Base-by-base conservation (phyloP, 2,888 invertebrate genomes). In the Parnassius orleans region DNA sequence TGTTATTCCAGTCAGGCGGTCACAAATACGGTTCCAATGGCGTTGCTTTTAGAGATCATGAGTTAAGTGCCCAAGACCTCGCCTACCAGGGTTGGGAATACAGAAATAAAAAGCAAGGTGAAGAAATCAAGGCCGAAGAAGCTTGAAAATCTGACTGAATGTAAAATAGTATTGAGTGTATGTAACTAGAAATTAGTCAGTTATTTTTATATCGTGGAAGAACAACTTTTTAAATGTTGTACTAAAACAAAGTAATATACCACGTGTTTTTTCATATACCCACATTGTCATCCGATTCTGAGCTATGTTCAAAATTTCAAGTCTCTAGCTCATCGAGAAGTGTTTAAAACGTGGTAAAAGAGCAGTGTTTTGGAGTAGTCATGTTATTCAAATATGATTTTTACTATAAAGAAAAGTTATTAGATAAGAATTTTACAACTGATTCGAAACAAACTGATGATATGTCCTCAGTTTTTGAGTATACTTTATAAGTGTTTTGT, bases 11-110 rank as follows among this genome's bases (percentile, higher is more conserved):
- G 33, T 3, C 33, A 5, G 86, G 90, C 53, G 78, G 74, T 19
- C 71, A 79, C 44, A 81, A 84, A 53, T 87, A 89, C 51, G 84
- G 91, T 0, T 85, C 93, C 7, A 90, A 93, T n/a, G 91, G 93
- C 0, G 89, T 95, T 10, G 92, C 95, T 60, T 96, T 95, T 77
- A 93, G 94, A 43, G 94, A 95, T 61, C 93, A 94, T 47, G 89
- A 89, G 9, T 69, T 72, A 0, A 87, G 83, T 61, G 91, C 93
- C 1, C 95, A 95, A 67, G 93, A 95, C 72, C 86, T 95, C 19
- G 96, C 96, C 0, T 96, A 96, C 81, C 94, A 94, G 67, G 95
- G 95, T 11, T 96, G 95, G 92, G 93, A 95, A 69, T 95, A 94
- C 73, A 92, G 95, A 66, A 91, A 80, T 72, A 93, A 92, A 59